A percentile compares a stretch with the other conserved stretches of the same genome.
Conservation (phyloP, 1,140 invertebrate genomes). For the Paracyclopina nana region DNA sequence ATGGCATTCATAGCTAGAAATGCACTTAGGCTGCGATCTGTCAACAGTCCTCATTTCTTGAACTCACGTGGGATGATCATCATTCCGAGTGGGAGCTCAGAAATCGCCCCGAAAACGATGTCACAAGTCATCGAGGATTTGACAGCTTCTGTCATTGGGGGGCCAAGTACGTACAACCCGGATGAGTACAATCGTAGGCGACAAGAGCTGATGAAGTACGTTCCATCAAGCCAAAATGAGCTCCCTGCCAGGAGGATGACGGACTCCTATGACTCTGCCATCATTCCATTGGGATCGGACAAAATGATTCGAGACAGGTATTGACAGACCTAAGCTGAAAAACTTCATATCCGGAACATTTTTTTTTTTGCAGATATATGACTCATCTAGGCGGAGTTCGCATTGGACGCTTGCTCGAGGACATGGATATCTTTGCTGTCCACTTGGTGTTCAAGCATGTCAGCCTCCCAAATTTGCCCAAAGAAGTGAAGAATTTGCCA, state of each 20-base stretch:
- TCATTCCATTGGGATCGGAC: constrained; percentile 46
- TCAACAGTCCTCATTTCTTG: no score
- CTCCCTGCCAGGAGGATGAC: constrained; percentile 28
- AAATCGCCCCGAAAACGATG: no score
- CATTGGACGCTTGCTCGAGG: constrained; percentile 49
- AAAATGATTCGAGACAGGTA: constrained; percentile 34
- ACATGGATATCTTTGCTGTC: constrained; percentile 51
- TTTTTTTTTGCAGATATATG: no score
- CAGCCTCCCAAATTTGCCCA: constrained; percentile 36
- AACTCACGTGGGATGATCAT: no score
- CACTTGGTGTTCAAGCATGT: constrained; percentile 36
- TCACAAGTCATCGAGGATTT: neutral
- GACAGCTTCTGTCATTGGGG: neutral
- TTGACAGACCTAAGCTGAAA: no score
- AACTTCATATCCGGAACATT: no score
- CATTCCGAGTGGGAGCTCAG: no score
- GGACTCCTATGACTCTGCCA: constrained; percentile 43
- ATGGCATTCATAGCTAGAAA: no score
- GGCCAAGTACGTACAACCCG: neutral
- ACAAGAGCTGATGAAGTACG: constrained; percentile 18
- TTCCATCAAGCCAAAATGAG: constrained; percentile 25
- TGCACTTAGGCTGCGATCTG: no score
- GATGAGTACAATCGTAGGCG: neutral
- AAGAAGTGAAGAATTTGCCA: constrained; percentile 30
- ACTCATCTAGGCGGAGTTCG: constrained; percentile 41